Evolutionary conservation across 2,888 invertebrate species (phyloP), one percentile per base, ranked within the genome.

Genomic region (Eupithecia inturbata): DNA sequence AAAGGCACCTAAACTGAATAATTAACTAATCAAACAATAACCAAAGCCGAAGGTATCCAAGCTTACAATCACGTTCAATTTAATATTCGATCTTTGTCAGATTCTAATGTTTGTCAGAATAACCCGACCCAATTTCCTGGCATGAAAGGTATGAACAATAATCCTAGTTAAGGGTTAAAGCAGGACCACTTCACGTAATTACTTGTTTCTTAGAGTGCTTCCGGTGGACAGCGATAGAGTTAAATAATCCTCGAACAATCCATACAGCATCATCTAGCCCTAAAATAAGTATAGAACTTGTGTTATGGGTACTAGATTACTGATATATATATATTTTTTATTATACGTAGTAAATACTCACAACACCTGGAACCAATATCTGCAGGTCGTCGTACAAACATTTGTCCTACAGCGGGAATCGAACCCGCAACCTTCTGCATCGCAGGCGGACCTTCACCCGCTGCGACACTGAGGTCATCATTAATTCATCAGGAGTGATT

Each of bases 21-120:
- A 71, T 71, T 67, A 60, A 71, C 19, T 71, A 67, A 67, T 45
- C 62, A 36, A 53, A 70, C 70, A 70, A 70, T 70, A 70, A 64
- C 53, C 45, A 66, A 49, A 63, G 63, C 72, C n/a, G 33, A 63
- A 36, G n/a, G 63, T 36, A n/a, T 64, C 63, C 26, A n/a, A 62
- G 36, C 36, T 33, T 64, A 64, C 63, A 64, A 64, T 36, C 31
- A 33, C 63, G 63, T 36, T 64, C 63, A 64, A 64, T 64, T 64
- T 36, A 64, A 64, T 64, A 33, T n/a, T 64, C 63, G 28, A 64
- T 36, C 63, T 64, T n/a, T 64, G 33, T 64, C 41, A 67, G 67
- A 67, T 19, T 64, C 41, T 22, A 45, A 67, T 45, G 39, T 39
- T 41, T 28, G 67, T 67, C 67, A 67, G 67, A 69, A 36, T 67